A percentile compares a stretch with the other conserved stretches of the same genome.
Evolutionary conservation across 2,797 vertebrate species (phyloP).

Genomic region (Caiman crocodilus): DNA sequence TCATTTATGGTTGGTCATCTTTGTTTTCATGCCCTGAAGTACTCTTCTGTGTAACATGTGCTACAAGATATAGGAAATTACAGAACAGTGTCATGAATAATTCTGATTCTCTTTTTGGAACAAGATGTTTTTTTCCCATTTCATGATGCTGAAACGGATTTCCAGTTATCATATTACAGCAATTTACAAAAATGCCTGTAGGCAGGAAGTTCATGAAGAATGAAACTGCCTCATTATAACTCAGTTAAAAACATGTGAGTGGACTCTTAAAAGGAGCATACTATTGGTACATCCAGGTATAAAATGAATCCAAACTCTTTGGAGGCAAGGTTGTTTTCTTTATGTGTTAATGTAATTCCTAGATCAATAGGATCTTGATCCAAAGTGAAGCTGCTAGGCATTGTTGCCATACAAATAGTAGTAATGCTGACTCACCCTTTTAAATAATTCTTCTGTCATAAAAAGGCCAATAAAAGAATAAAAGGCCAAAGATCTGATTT

Average conservation of each 20-base stretch:
- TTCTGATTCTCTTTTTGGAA: slow-evolving; percentile 69
- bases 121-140: slow-evolving; percentile 76
- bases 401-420: slow-evolving; percentile 60
- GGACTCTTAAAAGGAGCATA: slow-evolving; percentile 24
- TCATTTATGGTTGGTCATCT: slow-evolving; percentile 67
- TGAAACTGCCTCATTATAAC: slow-evolving; percentile 59
- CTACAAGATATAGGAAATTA: slow-evolving; percentile 64
- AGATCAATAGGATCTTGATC: slow-evolving; percentile 42
- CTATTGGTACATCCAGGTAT: slow-evolving; percentile 53
- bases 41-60: slow-evolving; percentile 48
- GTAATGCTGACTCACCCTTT: slow-evolving; percentile 24
- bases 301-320: slow-evolving; percentile 42
- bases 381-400: slow-evolving; percentile 37
- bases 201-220: slow-evolving; percentile 76
- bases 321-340: not conserved
- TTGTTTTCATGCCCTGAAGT: slow-evolving; percentile 47
- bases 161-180: slow-evolving; percentile 73
- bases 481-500: slow-evolving; percentile 49
- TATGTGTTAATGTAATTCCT: not conserved
- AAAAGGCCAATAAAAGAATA: too few species aligned
- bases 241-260: slow-evolving; percentile 70
- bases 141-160: slow-evolving; percentile 63
- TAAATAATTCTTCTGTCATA: slow-evolving; percentile 62
- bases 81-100: slow-evolving; percentile 51
- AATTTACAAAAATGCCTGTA: slow-evolving; percentile 74